These are phyloP conservation scores for Spilarctia lutea DNA, from an alignment of 2,888 invertebrate species.

Conservation along the genomic window DNA sequence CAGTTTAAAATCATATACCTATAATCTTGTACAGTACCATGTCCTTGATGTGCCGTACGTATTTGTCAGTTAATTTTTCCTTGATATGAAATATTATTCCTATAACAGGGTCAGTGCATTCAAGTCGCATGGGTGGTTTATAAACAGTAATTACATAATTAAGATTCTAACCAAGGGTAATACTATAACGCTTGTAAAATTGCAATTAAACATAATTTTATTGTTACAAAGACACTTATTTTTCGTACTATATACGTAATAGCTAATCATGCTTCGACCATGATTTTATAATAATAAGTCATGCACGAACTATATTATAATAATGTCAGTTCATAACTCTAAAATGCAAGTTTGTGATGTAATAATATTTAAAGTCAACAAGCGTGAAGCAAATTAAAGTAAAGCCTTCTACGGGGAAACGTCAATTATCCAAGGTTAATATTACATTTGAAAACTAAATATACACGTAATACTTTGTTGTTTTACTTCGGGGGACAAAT, in stretches of 20 bases:
- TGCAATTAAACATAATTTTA: not conserved
- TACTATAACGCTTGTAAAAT: not conserved
- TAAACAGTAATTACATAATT: not conserved
- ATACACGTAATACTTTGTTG: not conserved
- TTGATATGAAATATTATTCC: no score
- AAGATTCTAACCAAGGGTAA: not conserved
- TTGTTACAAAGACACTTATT: not conserved
- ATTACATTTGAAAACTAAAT: not conserved
- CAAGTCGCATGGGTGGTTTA: not conserved
- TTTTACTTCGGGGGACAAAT: not conserved
- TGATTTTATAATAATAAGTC: not conserved
- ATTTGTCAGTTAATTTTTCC: no score
- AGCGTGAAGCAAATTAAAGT: not conserved
- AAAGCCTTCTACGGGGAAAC: not conserved
- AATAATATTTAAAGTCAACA: not conserved
- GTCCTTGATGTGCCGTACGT: no score
- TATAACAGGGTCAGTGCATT: not conserved
- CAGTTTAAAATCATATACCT: no score
- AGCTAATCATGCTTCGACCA: not conserved
- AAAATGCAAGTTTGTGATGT: not conserved
- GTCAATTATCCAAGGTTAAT: not conserved
- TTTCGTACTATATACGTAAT: not conserved
- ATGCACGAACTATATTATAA: not conserved
- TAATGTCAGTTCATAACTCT: not conserved
- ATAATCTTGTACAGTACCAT: no score